Conservation (phyloP, 2,888 invertebrate genomes). For the Atethmia centrago region DNA sequence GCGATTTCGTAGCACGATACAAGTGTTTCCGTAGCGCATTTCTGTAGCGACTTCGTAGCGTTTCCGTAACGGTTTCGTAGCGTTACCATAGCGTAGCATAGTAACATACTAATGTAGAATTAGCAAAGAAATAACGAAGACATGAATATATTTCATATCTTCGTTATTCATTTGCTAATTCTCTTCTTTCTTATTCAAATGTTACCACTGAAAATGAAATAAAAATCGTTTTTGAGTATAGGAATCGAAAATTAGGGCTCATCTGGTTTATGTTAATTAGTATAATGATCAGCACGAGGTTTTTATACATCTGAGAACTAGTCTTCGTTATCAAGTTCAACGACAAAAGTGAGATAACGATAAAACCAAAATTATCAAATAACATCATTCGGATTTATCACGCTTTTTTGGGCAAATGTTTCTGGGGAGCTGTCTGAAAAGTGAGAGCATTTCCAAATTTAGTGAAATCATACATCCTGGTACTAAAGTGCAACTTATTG, state of each 20-base stretch:
- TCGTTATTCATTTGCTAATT: no score
- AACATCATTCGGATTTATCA: constrained; percentile 56
- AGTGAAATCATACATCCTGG: constrained; percentile 55
- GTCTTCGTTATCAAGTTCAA: constrained; percentile 39
- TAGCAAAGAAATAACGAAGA: no score
- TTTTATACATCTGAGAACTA: constrained; percentile 31
- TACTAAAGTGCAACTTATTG: constrained; percentile 50
- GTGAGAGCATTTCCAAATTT: constrained; percentile 47
- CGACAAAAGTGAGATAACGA: constrained; percentile 57
- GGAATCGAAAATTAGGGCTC: background rate
- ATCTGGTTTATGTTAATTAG: background rate
- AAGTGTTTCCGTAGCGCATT: background rate
- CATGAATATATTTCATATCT: no score
- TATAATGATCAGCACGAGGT: background rate
- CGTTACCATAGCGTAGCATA: background rate
- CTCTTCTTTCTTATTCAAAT: no score
- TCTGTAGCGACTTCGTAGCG: constrained; percentile 3
- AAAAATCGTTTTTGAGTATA: background rate
- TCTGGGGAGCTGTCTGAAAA: constrained; percentile 34
- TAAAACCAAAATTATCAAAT: constrained; percentile 46
- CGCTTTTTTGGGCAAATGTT: constrained; percentile 42
- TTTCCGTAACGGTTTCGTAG: background rate
- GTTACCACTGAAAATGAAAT: background rate
- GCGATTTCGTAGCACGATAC: background rate
- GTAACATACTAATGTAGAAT: background rate